phyloP scores from a whole-genome alignment of 2,797 vertebrate genomes.

The Pangasius macronema region DNA sequence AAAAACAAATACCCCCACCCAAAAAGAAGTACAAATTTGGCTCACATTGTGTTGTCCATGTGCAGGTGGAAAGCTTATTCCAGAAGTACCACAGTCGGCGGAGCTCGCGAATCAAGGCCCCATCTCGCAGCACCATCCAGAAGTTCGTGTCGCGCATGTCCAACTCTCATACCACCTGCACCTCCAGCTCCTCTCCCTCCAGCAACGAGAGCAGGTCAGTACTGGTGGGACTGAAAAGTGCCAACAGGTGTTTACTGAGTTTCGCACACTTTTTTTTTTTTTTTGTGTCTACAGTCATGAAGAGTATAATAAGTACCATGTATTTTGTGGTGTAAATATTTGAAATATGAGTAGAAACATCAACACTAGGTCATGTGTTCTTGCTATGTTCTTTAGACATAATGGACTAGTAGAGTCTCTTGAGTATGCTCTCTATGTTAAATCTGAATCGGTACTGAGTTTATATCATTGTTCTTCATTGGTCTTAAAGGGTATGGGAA shows the following conservation, averaged over 20 bases:
- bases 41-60: background rate
- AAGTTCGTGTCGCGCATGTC: slow-evolving; percentile 93
- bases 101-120: slow-evolving; percentile 90
- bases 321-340: background rate
- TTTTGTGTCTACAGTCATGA: background rate
- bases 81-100: slow-evolving; percentile 91
- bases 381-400: background rate
- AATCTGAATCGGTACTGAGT: background rate
- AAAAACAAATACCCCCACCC: background rate
- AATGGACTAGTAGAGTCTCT: background rate
- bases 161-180: slow-evolving; percentile 84
- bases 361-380: too few relatives aligned
- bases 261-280: background rate
- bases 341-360: background rate
- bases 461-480: background rate
- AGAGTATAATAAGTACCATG: background rate
- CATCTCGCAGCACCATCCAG: slow-evolving; percentile 90
- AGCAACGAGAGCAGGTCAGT: slow-evolving; percentile 88
- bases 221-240: background rate
- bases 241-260: background rate
- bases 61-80: slow-evolving; percentile 90
- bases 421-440: background rate
- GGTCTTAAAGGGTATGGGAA: background rate
- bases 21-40: background rate
- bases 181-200: slow-evolving; percentile 83